Base-by-base conservation (phyloP, 2,113 vertebrate species). In the Cyanoramphus novaezelandiae region DNA sequence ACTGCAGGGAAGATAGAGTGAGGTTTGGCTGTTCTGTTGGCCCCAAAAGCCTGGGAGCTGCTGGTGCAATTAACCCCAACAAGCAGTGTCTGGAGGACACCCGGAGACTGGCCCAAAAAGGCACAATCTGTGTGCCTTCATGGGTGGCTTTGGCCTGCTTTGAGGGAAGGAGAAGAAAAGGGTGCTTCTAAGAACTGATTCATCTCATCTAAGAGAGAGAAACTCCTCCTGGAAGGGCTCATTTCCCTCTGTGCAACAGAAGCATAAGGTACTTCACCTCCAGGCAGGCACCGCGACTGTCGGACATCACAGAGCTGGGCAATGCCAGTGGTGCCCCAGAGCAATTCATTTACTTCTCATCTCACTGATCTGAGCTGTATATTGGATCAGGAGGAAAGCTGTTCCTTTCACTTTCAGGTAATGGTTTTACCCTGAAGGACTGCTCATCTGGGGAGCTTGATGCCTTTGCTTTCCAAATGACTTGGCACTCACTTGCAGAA, bases 391-490 rank as follows among this genome's bases (percentile, higher is more conserved):
- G 44, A 57, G 33, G 23, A 68, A 44, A 75, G 52, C n/a, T 52
- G 21, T 11, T 82, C 23, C 70, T 47, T 57, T 57, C 37, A 6
- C 43, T 29, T 57, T 25, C 20, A 13, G 4, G 50, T 41, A 4
- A 43, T 14, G 11, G 13, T 35, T 80, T 72, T 49, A 10, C 20
- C 50, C 67, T 20, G 41, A 31, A 29, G 67, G 49, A 17, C 15
- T 41, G 49, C 33, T 57, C 1, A 0, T 9, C 31, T 47, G 43
- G 31, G 25, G 27, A 74, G 17, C 31, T 59, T 3, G 0, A 9
- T 59, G 21, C 37, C 44, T 74, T 33, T 50, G 17, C 37, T 82
- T 59, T 59, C 43, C 1, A 0, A 43, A 18, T 50, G 50, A 33
- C 43, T 47, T 49, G 41, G 31, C 24, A 7, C 13, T 49, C 29